Conservation (phyloP, 2,113 vertebrate genomes). For the Emydura subglobosa region DNA sequence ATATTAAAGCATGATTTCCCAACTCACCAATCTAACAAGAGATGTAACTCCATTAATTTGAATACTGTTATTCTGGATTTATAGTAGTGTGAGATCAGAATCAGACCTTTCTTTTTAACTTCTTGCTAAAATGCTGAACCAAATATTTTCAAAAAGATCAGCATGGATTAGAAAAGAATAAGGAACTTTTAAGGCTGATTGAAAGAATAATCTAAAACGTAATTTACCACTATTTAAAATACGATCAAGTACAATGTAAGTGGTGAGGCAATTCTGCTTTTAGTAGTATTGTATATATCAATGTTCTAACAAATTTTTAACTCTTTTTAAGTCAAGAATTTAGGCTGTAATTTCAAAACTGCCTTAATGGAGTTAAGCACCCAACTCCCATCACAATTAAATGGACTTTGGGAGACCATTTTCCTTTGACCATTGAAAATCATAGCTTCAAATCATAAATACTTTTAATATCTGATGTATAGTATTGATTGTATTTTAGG, state of each 20-base stretch:
- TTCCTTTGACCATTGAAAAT: background rate
- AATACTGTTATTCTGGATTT: background rate
- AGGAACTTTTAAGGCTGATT: background rate
- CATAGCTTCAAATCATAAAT: background rate
- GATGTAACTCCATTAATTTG: background rate
- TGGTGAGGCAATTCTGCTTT: background rate
- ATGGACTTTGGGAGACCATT: background rate
- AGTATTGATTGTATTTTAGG: constrained; percentile 8
- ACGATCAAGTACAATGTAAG: background rate
- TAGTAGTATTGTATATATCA: background rate
- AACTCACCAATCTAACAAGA: background rate
- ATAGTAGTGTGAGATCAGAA: background rate
- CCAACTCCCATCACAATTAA: background rate
- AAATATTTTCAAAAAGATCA: background rate
- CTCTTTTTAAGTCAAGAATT: background rate
- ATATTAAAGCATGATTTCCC: background rate
- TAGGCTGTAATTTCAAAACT: background rate
- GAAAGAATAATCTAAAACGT: background rate
- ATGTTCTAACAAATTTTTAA: background rate
- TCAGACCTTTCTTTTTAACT: background rate
- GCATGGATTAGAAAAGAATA: background rate
- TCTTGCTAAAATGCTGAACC: background rate
- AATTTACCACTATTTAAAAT: background rate
- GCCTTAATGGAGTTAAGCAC: background rate
- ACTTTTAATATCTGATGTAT: background rate